Evolutionary conservation across 2,113 vertebrate species (phyloP), one percentile per base, ranked within the genome.

Genomic region (Corydoras maculifer): DNA sequence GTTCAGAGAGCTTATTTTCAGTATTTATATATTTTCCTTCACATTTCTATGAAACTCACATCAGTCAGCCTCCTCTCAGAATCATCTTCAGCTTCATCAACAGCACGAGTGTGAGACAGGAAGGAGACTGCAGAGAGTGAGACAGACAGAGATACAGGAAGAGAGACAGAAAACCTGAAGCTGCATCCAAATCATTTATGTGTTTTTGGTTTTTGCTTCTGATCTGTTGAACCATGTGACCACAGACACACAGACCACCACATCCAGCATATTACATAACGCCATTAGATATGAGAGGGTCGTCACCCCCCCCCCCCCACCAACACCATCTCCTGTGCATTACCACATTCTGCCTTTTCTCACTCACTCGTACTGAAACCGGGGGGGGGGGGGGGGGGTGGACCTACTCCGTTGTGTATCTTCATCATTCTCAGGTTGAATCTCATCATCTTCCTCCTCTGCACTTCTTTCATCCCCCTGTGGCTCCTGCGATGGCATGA

Each of bases 61-160:
- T 10, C 9, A 53, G 91, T 85, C 83, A 98, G 18, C 18, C 18
- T 25, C 18, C 18, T 95, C 94, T 96, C 93, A 62, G 92, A 82
- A 25, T 93, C 92, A 71, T 94, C 94, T 76, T 95, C 93, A 60
- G 91, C 83, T 82, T 81, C 90, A 76, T 94, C 94, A 12, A 91
- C 91, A 55, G 92, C 93, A 78, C 94, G 84, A 81, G 86, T 90
- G 75, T 94, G 93, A 77, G 94, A 86, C 80, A 94, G 86, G 78
- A 93, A 96, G 43, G 92, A 72, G 82, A 97, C 94, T 95, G 84
- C 1, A 65, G 79, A 54, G 48, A 43, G 55, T 72, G 5, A 77
- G 6, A 75, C 49, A 75, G 18, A 69, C 29, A 68, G 58, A 62
- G 30, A 48, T 43, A 43, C 35, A 43, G 35, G 35, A 43, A 2